Evolutionary conservation across 92 coral and sea anemone genomes (phyloP).

Genomic region (Siderastrea siderea): DNA sequence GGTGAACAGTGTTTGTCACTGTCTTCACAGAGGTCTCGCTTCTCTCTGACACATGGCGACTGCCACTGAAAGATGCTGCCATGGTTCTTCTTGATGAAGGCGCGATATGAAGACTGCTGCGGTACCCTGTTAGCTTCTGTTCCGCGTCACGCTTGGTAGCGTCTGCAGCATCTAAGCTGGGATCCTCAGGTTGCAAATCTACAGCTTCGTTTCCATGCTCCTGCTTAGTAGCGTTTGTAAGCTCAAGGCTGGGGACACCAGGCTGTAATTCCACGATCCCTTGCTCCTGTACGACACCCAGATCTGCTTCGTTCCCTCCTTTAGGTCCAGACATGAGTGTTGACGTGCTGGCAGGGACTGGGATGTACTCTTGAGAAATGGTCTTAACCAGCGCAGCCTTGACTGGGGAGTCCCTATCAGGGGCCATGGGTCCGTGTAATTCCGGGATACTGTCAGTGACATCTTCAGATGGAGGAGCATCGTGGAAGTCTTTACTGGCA

Average conservation of each 20-base stretch:
- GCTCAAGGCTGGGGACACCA: not conserved
- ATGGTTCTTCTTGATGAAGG: conserved; percentile 38
- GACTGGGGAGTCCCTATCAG: conserved; percentile 74
- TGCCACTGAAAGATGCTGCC: conserved; percentile 39
- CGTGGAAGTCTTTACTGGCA: conserved; percentile 4
- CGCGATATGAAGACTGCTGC: conserved; percentile 42
- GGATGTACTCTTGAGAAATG: conserved; percentile 65
- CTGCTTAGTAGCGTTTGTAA: not conserved
- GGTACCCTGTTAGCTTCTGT: conserved; percentile 34
- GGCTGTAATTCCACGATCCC: conserved; percentile 15
- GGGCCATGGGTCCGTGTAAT: conserved; percentile 52
- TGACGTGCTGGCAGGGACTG: conserved; percentile 15
- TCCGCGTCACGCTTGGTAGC: not conserved
- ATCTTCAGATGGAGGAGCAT: conserved; percentile 18
- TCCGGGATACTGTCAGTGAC: conserved; percentile 20
- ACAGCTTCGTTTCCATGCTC: conserved; percentile 10
- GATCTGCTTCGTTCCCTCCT: conserved; percentile 17
- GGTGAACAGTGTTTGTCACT: conserved; percentile 24
- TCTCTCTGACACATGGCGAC: conserved; percentile 28
- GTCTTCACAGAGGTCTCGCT: conserved; percentile 27
- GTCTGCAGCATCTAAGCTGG: not conserved
- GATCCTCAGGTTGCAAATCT: not conserved
- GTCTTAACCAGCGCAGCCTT: conserved; percentile 77
- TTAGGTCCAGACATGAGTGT: conserved; percentile 5
- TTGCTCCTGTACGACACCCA: conserved; percentile 37